Evolutionary conservation across 2,113 vertebrate species (phyloP).

Genomic region (Oreocharis arfaki): DNA sequence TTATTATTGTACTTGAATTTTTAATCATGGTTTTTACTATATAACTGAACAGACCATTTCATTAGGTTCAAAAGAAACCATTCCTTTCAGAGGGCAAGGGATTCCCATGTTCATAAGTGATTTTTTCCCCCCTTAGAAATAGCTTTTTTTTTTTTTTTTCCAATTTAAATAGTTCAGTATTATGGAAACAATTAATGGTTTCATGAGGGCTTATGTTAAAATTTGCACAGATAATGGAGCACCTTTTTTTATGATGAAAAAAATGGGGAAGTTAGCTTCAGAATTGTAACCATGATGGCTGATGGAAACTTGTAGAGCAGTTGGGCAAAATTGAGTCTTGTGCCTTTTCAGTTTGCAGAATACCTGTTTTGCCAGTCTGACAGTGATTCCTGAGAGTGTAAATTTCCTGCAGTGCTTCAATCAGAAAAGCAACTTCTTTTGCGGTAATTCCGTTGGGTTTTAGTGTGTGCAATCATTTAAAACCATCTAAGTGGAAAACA

Average conservation of each 20-base stretch:
- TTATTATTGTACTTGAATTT: conserved; percentile 80
- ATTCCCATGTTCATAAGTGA: conserved; percentile 58
- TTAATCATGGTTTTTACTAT: conserved; percentile 81
- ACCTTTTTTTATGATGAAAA: conserved; percentile 68
- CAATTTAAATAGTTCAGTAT: conserved; percentile 76
- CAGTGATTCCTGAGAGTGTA: conserved; percentile 20
- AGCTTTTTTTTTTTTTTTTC: not conserved
- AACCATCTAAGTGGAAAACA: conserved; percentile 45
- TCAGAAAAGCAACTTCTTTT: conserved; percentile 44
- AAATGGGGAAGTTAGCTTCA: conserved; percentile 3
- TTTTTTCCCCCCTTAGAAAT: conserved; percentile 36
- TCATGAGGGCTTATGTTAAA: conserved; percentile 71
- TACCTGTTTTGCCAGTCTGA: conserved; percentile 45
- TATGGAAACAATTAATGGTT: conserved; percentile 74
- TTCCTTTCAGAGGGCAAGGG: conserved; percentile 73
- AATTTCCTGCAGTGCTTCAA: conserved; percentile 60
- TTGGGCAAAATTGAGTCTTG: conserved; percentile 55
- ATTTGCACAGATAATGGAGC: conserved; percentile 74
- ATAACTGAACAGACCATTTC: conserved; percentile 71
- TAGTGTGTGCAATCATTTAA: conserved; percentile 68
- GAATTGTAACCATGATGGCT: conserved; percentile 21
- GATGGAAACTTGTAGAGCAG: conserved; percentile 50
- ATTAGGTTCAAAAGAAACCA: conserved; percentile 66
- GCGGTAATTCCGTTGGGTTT: conserved; percentile 58
- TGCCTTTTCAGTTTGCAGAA: conserved; percentile 70